Base-by-base conservation (phyloP, 2,113 vertebrate genomes). In the Reinhardtius hippoglossoides region DNA sequence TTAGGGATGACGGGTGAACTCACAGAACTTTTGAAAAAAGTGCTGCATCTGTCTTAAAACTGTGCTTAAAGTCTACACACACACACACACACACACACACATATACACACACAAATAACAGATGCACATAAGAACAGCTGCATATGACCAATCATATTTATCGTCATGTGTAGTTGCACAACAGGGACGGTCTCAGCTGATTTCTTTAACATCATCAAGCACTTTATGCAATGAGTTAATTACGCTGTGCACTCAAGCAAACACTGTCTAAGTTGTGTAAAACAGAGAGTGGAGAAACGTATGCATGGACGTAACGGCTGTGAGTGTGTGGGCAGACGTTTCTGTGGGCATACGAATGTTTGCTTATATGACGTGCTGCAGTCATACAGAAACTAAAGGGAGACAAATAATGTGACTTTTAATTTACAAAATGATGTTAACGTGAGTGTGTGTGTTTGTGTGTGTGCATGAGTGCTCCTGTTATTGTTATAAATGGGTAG, bases 401-500 rank as follows among this genome's bases (percentile, higher is more conserved):
- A 78, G 76, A 77, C 60, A 52, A 67, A 87, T 81, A 78, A 79
- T 87, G 54, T 9, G 44, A 74, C 64, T 46, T 86, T 88, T 82
- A 46, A 86, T 81, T 78, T 74, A 46, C 42, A 62, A 54, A 84
- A 80, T 67, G 1, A 18, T 74, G 52, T 9, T 57, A 42, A 35
- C 54, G 50, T 48, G 60, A 14, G 65, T 37, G 2, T 48, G 9
- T 62, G 61, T 55, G 52, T 55, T 21, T 23, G 12, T 46, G 3
- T 57, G 58, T 31, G 66, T 57, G 57, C 0, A 72, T 21, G 54
- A 31, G 57, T 74, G 40, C 59, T 70, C 74, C 82, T 81, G 77
- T 88, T 80, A 79, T 85, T 85, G 80, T 73, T 73, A 71, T 62
- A 76, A 84, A 82, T 76, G 80, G 67, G 44, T 35, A 59, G 52